These are phyloP conservation scores for Tragelaphus imberbis DNA, from an alignment of 2,113 vertebrate species.

Conservation along the genomic window DNA sequence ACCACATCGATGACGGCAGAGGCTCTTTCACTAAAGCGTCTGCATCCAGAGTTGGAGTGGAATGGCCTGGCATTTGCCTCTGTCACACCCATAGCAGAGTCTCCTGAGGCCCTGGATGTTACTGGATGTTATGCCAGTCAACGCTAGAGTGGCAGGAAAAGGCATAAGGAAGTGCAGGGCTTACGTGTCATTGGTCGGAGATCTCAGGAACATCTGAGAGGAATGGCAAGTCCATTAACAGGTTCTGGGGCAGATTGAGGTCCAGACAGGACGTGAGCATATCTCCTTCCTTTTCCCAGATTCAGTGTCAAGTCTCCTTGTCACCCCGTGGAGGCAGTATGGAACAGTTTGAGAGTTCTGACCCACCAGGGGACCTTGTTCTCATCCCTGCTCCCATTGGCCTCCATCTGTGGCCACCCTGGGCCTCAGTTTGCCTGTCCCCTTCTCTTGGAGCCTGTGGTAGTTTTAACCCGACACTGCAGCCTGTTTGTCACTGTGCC, in stretches of 20 bases:
- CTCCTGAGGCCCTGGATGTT: background rate
- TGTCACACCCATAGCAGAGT: background rate
- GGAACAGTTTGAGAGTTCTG: background rate
- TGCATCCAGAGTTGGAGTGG: background rate
- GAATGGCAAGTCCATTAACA: background rate
- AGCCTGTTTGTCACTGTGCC: background rate
- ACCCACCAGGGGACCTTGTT: background rate
- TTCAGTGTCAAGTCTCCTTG: background rate
- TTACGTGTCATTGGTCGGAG: background rate
- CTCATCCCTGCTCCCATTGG: background rate
- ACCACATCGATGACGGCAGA: accelerated
- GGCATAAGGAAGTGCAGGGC: background rate
- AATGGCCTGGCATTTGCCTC: background rate
- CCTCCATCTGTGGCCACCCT: background rate
- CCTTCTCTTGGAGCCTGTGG: background rate
- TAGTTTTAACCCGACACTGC: background rate
- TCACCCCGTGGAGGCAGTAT: no score
- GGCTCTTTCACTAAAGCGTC: background rate
- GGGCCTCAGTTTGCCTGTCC: background rate
- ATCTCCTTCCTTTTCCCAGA: background rate
- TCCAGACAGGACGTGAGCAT: background rate
- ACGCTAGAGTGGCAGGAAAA: background rate
- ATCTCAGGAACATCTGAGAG: background rate
- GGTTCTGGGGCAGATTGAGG: background rate
- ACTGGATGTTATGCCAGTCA: background rate